Evolutionary conservation across 2,113 vertebrate species (phyloP), one percentile per base, ranked within the genome.

Genomic region (Tenebrosternarchus preto): DNA sequence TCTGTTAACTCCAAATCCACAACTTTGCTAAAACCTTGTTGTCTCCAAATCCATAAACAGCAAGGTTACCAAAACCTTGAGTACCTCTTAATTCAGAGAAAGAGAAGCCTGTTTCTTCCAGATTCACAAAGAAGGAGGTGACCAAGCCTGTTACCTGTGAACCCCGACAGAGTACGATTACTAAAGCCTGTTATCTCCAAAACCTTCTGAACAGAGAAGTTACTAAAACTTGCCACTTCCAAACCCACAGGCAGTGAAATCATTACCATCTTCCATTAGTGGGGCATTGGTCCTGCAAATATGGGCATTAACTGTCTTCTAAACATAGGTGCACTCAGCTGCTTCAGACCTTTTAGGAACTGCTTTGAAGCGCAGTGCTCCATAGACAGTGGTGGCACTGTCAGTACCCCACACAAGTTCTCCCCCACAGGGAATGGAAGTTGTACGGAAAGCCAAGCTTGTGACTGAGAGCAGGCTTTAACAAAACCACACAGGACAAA

Each of bases 231-330:
- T n/a, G 33, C 6, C 25, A 22, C 70, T n/a, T 75, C 55, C 72
- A 83, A 82, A 86, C 86, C 85, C 88, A 84, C 78, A 61, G 83
- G 59, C 55, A 67, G 80, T 86, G 88, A 89, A 84, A 84, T 73
- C 36, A 33, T 39, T 53, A 33, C 46, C 57, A 36, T 63, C 6
- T 50, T 20, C 55, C n/a, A 22, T 31, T 59, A 50, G 69, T 67
- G 86, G 69, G 24, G 80, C 53, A 70, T 61, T 80, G 63, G 73
- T 80, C 67, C 84, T 81, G 82, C 80, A 88, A 84, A 84, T 72
- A 81, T 59, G 59, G 78, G 46, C 31, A 46, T 55, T 43, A 63
- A 82, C 53, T 72, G 36, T 66, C 39, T 77, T 82, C 29, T 77
- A 77, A 19, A 64, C 27, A 31, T 24, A 19, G 27, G 15, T 31